Evolutionary conservation across 2,113 vertebrate genomes (phyloP).

Genomic region (Leucoraja erinaceus): DNA sequence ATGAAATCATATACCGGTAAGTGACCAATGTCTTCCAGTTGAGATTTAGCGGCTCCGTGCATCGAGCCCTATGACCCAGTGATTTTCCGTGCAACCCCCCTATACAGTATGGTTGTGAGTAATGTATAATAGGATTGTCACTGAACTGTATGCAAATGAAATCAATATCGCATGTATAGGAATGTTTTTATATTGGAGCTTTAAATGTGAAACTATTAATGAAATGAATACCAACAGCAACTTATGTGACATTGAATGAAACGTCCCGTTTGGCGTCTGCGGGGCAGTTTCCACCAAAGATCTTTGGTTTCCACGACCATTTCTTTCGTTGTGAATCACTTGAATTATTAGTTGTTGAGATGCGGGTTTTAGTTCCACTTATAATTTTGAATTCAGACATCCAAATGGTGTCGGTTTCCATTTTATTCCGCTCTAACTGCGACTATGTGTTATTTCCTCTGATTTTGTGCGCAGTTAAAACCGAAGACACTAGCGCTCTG

Average conservation of each 20-base stretch:
- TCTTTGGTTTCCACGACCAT: background rate
- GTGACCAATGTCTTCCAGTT: too few species aligned
- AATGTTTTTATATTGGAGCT: background rate
- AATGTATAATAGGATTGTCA: too few species aligned
- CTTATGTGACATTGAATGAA: background rate
- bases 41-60: too few species aligned
- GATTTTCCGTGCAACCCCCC: too few species aligned
- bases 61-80: too few species aligned
- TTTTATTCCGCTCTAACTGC: constrained; percentile 14
- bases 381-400: constrained; percentile 46
- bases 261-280: background rate
- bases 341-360: constrained; percentile 42
- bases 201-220: background rate
- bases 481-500: too few species aligned
- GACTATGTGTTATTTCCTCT: too few species aligned
- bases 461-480: constrained; percentile 25
- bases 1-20: too few species aligned
- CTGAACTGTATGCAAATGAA: too few species aligned
- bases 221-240: background rate
- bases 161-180: background rate
- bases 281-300: background rate
- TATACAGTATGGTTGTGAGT: too few species aligned
- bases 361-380: constrained; percentile 45
- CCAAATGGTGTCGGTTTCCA: constrained; percentile 40
- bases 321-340: background rate